Conservation (phyloP, 2,113 vertebrate genomes). For the Ibidorhyncha struthersii region DNA sequence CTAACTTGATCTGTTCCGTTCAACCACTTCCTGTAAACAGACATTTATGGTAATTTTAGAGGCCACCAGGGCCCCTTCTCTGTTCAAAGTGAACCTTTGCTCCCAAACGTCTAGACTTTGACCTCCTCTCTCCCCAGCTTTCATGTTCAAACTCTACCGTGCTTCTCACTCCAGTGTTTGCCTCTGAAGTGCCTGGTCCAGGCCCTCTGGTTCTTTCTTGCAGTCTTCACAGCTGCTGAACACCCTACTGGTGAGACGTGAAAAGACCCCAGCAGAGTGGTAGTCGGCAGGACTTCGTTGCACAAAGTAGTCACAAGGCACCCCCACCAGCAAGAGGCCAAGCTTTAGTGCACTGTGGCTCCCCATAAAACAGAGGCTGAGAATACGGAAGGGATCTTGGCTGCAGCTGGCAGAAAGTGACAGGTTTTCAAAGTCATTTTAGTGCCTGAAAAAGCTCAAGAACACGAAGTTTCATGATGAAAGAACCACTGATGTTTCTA, state of each 20-base stretch:
- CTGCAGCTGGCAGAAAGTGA: not conserved
- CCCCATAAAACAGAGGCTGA: not conserved
- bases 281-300: not conserved
- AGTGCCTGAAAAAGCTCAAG: not conserved
- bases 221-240: not conserved
- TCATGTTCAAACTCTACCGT: not conserved
- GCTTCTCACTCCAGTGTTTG: not conserved
- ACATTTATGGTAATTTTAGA: slow-evolving; percentile 67
- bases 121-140: slow-evolving; percentile 10
- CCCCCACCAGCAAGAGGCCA: not conserved
- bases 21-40: slow-evolving; percentile 65
- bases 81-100: slow-evolving; percentile 50
- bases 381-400: not conserved
- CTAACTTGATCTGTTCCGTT: slow-evolving; percentile 52
- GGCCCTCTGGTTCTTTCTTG: not conserved
- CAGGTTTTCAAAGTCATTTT: not conserved
- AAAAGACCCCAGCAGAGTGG: not conserved
- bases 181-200: not conserved
- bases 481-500: not conserved
- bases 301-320: not conserved
- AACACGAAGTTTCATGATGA: not conserved
- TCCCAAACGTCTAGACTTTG: slow-evolving; percentile 30
- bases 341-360: not conserved
- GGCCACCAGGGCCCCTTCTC: slow-evolving; percentile 28
- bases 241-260: not conserved